phyloP scores from a whole-genome alignment of 2,888 invertebrate genomes.

The Leucophenga maculata region DNA sequence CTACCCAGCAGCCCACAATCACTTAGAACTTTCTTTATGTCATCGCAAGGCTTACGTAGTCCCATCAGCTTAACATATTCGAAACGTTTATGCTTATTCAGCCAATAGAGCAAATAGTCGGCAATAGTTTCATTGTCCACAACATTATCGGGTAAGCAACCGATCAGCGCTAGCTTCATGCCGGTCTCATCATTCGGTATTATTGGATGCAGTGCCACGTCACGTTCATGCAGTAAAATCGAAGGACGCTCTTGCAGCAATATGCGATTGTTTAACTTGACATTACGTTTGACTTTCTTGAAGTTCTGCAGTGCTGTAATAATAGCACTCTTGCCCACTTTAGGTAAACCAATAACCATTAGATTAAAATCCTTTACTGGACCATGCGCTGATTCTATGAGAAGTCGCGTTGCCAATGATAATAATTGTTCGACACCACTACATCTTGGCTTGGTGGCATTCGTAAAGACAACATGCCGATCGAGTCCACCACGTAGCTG shows the following conservation, averaged over 20 bases:
- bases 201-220: conserved; percentile 90
- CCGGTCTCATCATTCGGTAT: conserved; percentile 83
- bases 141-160: conserved; percentile 88
- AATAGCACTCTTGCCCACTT: conserved; percentile 95
- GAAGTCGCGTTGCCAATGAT: conserved; percentile 81
- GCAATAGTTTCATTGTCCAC: conserved; percentile 88
- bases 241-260: conserved; percentile 85
- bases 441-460: conserved; percentile 83
- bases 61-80: conserved; percentile 78
- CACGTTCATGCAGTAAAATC: conserved; percentile 92
- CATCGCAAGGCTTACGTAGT: conserved; percentile 79
- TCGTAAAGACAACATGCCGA: conserved; percentile 82
- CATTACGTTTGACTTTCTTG: conserved; percentile 59
- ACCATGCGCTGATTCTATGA: conserved; percentile 82
- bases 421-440: conserved; percentile 77
- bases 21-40: conserved; percentile 79
- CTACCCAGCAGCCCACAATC: conserved; percentile 75
- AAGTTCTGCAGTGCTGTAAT: conserved; percentile 87
- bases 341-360: conserved; percentile 95
- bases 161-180: conserved; percentile 89
- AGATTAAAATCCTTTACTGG: conserved; percentile 81
- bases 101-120: conserved; percentile 90
- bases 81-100: conserved; percentile 82
- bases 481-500: conserved; percentile 74
- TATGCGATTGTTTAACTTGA: conserved; percentile 82